Evolutionary conservation across 30 jellyfish, hydroid and myxozoan genomes (phyloP).

Genomic region (Chrysaora quinquecirrha): DNA sequence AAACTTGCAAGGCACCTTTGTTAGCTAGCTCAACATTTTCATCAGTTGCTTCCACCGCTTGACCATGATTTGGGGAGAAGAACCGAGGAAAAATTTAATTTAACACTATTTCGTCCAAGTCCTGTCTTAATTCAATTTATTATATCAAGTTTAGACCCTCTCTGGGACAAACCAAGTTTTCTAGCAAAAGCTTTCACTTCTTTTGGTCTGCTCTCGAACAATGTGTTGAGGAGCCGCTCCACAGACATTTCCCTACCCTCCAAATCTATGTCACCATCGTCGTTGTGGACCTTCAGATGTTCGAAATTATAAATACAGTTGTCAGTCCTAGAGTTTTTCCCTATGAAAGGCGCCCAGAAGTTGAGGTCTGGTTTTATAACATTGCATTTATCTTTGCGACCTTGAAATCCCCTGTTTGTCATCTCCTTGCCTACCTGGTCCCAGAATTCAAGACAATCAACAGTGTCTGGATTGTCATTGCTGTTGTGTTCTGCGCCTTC

Average conservation of each 20-base stretch:
- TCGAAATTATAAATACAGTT: slow-evolving; percentile 39
- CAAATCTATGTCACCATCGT: slow-evolving; percentile 5
- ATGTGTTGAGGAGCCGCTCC: slow-evolving; percentile 36
- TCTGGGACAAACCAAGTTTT: no score
- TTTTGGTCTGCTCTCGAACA: not conserved
- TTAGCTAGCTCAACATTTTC: slow-evolving; percentile 38
- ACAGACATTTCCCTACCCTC: no score
- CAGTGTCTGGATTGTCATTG: slow-evolving; percentile 5
- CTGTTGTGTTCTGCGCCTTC: not conserved
- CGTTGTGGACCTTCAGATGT: slow-evolving; percentile 17
- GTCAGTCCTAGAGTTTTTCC: slow-evolving; percentile 14
- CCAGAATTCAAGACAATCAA: slow-evolving; percentile 53
- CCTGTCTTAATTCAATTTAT: no score
- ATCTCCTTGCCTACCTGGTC: slow-evolving; percentile 26
- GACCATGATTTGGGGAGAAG: slow-evolving; percentile 50
- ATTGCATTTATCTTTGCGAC: not conserved
- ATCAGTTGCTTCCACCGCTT: slow-evolving; percentile 35
- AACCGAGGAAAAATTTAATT: no score
- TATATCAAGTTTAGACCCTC: no score
- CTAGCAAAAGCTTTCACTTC: slow-evolving; percentile 39
- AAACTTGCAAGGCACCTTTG: slow-evolving; percentile 16
- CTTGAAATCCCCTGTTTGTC: slow-evolving; percentile 18
- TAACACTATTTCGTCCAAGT: no score
- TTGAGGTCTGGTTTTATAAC: slow-evolving; percentile 24
- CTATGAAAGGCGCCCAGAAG: slow-evolving; percentile 70